Evolutionary conservation across 2,888 invertebrate species (phyloP).

Genomic region (Antheraea yamamai): DNA sequence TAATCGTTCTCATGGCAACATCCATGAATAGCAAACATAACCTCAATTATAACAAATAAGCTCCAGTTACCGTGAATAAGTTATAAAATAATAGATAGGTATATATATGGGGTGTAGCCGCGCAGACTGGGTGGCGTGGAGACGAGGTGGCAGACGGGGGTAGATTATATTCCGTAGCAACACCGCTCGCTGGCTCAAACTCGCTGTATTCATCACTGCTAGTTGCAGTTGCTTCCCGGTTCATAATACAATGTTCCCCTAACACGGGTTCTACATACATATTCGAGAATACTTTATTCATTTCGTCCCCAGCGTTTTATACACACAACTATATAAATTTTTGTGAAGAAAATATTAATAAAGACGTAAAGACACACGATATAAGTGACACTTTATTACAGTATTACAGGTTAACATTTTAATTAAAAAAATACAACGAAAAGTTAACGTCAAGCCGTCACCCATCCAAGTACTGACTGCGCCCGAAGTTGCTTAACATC

Average conservation of each 20-base stretch:
- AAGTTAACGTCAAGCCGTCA: slow-evolving; percentile 72
- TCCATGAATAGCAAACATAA: slow-evolving; percentile 53
- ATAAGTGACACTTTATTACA: too few relatives aligned
- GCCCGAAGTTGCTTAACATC: slow-evolving; percentile 44
- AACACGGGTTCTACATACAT: slow-evolving; percentile 5
- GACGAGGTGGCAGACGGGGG: slow-evolving; percentile 58
- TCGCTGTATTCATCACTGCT: slow-evolving; percentile 73
- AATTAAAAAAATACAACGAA: slow-evolving; percentile 27
- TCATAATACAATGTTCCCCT: slow-evolving; percentile 35
- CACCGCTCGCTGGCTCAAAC: slow-evolving; percentile 63
- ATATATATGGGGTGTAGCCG: slow-evolving; percentile 36
- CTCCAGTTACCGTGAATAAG: slow-evolving; percentile 62
- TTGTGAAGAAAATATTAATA: background rate
- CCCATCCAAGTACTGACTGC: slow-evolving; percentile 78
- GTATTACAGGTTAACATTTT: too few relatives aligned
- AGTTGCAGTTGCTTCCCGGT: slow-evolving; percentile 65
- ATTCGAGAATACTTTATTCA: background rate
- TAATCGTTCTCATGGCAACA: slow-evolving; percentile 68
- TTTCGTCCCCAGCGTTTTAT: background rate
- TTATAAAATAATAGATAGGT: slow-evolving; percentile 47
- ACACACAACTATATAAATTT: background rate
- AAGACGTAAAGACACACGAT: too few relatives aligned
- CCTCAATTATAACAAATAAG: slow-evolving; percentile 32
- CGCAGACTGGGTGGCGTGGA: slow-evolving; percentile 39
- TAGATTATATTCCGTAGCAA: slow-evolving; percentile 78